Base-by-base conservation (phyloP, 2,888 invertebrate genomes). In the Patella ulyssiponensis region DNA sequence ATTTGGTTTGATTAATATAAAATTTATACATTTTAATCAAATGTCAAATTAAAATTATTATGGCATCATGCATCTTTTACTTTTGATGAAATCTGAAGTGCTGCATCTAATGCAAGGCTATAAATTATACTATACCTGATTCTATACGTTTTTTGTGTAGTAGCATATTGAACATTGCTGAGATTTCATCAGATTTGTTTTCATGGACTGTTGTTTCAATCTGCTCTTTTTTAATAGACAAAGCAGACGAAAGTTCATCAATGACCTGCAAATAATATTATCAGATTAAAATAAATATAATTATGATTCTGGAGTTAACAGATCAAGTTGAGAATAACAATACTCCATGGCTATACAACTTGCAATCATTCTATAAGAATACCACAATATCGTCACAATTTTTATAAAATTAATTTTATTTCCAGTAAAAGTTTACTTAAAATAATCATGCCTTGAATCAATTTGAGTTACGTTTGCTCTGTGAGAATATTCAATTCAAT, bases 151-250 rank as follows among this genome's bases (percentile, higher is more conserved):
- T 90, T 20, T 81, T 80, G 70, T 91, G 90, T 75, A 90, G 83
- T 73, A 91, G 82, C 91, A 91, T 91, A 81, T 91, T 91, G 82
- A 88, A 91, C 91, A 91, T 91, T 77, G 91, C 91, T 3, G 91
- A 91, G 72, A 90, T 79, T 76, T 91, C 91, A 82, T 91, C 91
- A 76, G 89, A 90, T 79, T 88, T 88, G 79, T 85, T 87, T 80
- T 91, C 91, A 71, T 89, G 88, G 17, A 91, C 91, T 7, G 86
- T 87, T 78, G 89, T 87, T 71, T 89, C 89, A 52, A 91, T 82
- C 74, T 86, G 81, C 20, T 89, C 87, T 75, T 85, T 84, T 70
- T 89, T 88, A 80, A 90, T 82, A 69, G 84, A 84, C 79, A 90
- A 80, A 78, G 90, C 81, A 52, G 82, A 81, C 0, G 91, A 84